phyloP scores from a whole-genome alignment of 1,140 invertebrate species.

The Himalopsyche phryganea region DNA sequence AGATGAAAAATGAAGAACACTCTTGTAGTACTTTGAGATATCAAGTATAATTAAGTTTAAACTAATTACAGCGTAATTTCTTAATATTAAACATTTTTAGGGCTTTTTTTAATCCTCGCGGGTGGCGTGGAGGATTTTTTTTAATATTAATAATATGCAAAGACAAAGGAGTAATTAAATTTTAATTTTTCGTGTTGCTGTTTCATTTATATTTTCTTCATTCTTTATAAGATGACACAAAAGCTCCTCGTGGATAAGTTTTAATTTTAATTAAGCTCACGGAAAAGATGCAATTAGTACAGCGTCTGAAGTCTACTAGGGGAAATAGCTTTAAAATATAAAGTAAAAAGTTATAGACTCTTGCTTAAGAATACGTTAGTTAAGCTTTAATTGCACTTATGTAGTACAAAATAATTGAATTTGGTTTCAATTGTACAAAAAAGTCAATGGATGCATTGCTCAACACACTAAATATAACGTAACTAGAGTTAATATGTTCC shows the following conservation, averaged over 20 bases:
- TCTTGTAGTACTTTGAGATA: constrained; percentile 24
- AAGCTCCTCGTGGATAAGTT: constrained; percentile 19
- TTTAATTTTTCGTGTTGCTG: constrained; percentile 36
- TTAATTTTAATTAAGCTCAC: constrained; percentile 31
- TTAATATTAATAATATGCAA: constrained; percentile 35
- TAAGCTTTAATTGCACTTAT: too few relatives aligned
- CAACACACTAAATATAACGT: too few relatives aligned
- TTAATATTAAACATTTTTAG: constrained; percentile 35
- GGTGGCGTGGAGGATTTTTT: constrained; percentile 13
- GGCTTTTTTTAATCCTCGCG: constrained; percentile 25
- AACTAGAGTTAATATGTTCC: too few relatives aligned
- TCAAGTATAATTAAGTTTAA: constrained; percentile 33
- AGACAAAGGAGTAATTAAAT: constrained; percentile 35
- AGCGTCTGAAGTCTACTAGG: not conserved
- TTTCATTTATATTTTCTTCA: constrained; percentile 27
- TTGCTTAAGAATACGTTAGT: too few relatives aligned
- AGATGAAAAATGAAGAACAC: constrained; percentile 1
- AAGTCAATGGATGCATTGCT: too few relatives aligned
- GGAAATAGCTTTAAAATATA: too few relatives aligned
- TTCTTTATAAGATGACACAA: constrained; percentile 26
- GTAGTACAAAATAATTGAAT: too few relatives aligned
- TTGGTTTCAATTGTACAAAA: too few relatives aligned
- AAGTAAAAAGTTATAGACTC: too few relatives aligned
- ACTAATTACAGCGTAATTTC: constrained; percentile 35
- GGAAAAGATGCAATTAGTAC: constrained; percentile 27